Percentiles rank a stretch among this genome's conserved stretches.
These are phyloP conservation scores for Riptortus pedestris DNA, from an alignment of 1,140 invertebrate genomes.

Conservation along the genomic window DNA sequence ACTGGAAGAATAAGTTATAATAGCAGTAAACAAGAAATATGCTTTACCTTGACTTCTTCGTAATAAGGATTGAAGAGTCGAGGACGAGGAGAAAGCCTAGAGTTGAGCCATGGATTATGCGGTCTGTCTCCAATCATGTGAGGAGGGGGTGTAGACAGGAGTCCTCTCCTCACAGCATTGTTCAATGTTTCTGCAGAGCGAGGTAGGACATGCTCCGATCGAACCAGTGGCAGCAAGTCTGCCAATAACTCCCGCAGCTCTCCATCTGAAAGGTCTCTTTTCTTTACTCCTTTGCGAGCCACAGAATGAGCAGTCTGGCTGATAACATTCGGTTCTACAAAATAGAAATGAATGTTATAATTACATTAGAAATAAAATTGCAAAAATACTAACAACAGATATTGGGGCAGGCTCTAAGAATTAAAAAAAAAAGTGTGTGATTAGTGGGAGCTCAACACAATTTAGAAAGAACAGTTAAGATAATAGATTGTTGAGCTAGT, in stretches of 20 bases:
- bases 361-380: too few relatives aligned
- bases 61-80: constrained; percentile 87
- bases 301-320: constrained; percentile 86
- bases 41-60: constrained; percentile 77
- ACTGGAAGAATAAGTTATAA: too few relatives aligned
- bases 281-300: constrained; percentile 72
- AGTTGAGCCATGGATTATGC: constrained; percentile 75
- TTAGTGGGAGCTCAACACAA: too few relatives aligned
- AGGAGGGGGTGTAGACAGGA: constrained; percentile 73
- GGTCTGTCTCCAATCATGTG: constrained; percentile 62
- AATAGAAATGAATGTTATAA: constrained; percentile 23
- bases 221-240: constrained; percentile 64
- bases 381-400: too few relatives aligned
- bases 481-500: too few relatives aligned
- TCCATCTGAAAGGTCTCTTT: constrained; percentile 73
- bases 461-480: too few relatives aligned
- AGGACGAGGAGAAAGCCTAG: constrained; percentile 52
- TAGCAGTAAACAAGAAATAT: too few relatives aligned
- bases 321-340: constrained; percentile 76
- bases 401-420: too few relatives aligned
- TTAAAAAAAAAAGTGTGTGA: too few relatives aligned
- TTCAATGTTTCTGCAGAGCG: constrained; percentile 70
- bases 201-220: constrained; percentile 82
- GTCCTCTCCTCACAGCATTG: constrained; percentile 67
- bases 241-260: constrained; percentile 78